Conservation (phyloP, 2,888 invertebrate genomes). For the Sceliomorpha sp. region DNA sequence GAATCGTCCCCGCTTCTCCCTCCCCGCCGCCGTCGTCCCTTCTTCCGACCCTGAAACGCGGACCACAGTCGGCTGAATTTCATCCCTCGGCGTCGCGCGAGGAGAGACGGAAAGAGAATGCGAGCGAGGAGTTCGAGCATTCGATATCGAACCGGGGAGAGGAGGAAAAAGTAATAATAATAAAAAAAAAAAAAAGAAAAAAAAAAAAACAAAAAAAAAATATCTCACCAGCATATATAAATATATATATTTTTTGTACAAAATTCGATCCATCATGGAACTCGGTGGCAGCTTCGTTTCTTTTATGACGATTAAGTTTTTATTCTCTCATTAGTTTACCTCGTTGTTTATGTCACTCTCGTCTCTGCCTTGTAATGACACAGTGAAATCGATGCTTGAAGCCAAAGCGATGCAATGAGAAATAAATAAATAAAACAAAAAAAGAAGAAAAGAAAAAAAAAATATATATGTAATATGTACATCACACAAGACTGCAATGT, state of each 20-base stretch:
- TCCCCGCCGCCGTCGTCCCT: too few species aligned
- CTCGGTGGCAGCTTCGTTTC: slow-evolving; percentile 35
- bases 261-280: slow-evolving; percentile 37
- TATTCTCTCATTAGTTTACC: slow-evolving; percentile 12
- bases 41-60: slow-evolving; percentile 43
- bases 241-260: slow-evolving; percentile 35
- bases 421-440: too few species aligned
- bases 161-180: too few species aligned
- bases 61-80: slow-evolving; percentile 62
- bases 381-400: slow-evolving; percentile 1
- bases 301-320: slow-evolving; percentile 32
- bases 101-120: slow-evolving; percentile 48
- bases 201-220: too few species aligned
- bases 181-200: too few species aligned
- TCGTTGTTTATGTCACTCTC: slow-evolving; percentile 5
- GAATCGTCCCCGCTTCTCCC: slow-evolving; percentile 28
- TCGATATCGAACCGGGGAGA: slow-evolving; percentile 73
- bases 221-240: neutral
- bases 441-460: too few species aligned
- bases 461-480: slow-evolving; percentile 3
- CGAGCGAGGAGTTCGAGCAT: slow-evolving; percentile 59
- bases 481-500: slow-evolving; percentile 9
- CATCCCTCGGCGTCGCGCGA: slow-evolving; percentile 57
- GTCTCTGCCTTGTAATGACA: slow-evolving; percentile 12
- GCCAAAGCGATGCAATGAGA: slow-evolving; percentile 20